These are phyloP conservation scores for Sprattus sprattus DNA, from an alignment of 2,113 vertebrate species.

Conservation along the genomic window DNA sequence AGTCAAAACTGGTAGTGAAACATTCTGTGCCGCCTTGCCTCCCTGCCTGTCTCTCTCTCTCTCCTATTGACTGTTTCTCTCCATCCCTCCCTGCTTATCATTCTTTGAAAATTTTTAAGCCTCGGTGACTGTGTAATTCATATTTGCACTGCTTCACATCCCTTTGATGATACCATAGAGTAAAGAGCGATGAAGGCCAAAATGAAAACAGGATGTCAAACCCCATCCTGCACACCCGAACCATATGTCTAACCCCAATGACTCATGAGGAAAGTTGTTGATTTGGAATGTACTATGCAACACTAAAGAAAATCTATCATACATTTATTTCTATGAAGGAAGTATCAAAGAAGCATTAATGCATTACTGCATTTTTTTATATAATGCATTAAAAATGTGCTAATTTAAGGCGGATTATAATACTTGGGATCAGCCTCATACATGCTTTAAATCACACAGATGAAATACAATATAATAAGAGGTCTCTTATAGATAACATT, in stretches of 20 bases:
- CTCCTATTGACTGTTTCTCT: neutral
- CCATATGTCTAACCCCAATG: neutral
- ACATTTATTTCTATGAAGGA: neutral
- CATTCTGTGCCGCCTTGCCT: neutral
- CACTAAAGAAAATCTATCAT: neutral
- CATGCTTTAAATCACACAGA: too few species aligned
- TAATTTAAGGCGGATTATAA: too few species aligned
- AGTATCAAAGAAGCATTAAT: too few species aligned
- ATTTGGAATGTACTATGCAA: neutral
- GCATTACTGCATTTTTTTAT: too few species aligned
- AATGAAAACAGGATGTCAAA: slow-evolving; percentile 35
- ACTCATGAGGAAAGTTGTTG: neutral
- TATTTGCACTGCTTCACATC: slow-evolving; percentile 38
- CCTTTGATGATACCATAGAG: slow-evolving; percentile 43
- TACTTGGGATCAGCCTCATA: too few species aligned
- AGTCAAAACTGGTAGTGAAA: neutral
- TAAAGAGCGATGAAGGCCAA: slow-evolving; percentile 21
- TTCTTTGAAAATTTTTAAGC: slow-evolving; percentile 46
- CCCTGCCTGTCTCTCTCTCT: neutral
- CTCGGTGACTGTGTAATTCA: slow-evolving; percentile 47
- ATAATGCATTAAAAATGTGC: too few species aligned
- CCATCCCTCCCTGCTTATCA: neutral
- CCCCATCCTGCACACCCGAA: slow-evolving; percentile 27
- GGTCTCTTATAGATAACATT: too few species aligned
- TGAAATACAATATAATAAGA: too few species aligned